A percentile compares a stretch with the other conserved stretches of the same genome.
These are phyloP conservation scores for Tokudaia tokunoshimensis DNA, from an alignment of 2,797 vertebrate genomes.

Conservation along the genomic window DNA sequence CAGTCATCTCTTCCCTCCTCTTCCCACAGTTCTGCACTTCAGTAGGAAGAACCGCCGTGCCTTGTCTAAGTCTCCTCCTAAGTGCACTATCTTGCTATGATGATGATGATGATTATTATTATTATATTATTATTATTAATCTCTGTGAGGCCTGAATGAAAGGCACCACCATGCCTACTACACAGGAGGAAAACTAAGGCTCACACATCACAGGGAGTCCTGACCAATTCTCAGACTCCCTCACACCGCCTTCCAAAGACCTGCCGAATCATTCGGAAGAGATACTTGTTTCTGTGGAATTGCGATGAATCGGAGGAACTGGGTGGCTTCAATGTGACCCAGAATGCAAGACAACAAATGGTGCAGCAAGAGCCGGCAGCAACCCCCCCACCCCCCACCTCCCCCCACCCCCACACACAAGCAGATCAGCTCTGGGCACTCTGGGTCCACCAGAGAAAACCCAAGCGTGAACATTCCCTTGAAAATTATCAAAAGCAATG, in stretches of 20 bases:
- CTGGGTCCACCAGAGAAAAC: background rate
- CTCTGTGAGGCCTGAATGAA: rapidly evolving
- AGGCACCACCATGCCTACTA: background rate
- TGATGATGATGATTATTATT: no score
- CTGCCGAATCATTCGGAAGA: rapidly evolving
- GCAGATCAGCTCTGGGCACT: background rate
- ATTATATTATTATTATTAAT: no score
- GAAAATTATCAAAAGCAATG: background rate
- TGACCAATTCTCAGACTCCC: background rate
- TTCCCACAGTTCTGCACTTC: rapidly evolving
- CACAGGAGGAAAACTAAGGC: background rate
- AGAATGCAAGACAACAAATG: background rate
- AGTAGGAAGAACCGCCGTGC: background rate
- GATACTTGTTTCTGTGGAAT: background rate
- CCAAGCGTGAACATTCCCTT: background rate
- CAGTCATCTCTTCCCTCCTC: background rate
- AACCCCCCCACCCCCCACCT: no score
- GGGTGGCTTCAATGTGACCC: background rate
- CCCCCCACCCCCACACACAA: background rate
- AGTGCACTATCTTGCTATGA: background rate
- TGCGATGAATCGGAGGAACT: background rate
- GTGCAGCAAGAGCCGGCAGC: background rate
- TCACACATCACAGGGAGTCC: background rate
- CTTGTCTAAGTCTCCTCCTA: background rate
- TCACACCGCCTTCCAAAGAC: background rate